Evolutionary conservation across 2,888 invertebrate species (phyloP).

Genomic region (Acanthacorydalis orientalis): DNA sequence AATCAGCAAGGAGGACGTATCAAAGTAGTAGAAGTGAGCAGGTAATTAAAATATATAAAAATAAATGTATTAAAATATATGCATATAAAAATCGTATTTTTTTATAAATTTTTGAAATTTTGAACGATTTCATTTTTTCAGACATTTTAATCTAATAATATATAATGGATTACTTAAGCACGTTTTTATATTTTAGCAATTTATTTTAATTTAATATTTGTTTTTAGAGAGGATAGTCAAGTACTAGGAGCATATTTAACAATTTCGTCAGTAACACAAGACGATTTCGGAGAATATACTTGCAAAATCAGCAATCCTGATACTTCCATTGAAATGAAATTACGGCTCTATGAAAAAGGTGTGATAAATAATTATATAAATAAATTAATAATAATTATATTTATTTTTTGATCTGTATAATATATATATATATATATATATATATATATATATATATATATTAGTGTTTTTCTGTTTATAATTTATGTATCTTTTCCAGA

Average conservation of each 20-base stretch:
- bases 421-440: too few species aligned
- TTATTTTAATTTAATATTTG: neutral
- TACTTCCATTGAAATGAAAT: conserved; percentile 30
- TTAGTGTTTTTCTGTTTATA: conserved; percentile 8
- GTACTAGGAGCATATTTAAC: conserved; percentile 54
- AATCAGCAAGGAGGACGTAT: conserved; percentile 23
- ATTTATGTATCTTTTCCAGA: too few species aligned
- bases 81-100: neutral
- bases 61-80: too few species aligned
- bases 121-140: too few species aligned
- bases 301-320: conserved; percentile 52
- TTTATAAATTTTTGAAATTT: neutral
- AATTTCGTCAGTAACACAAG: conserved; percentile 37
- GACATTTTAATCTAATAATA: too few species aligned
- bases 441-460: too few species aligned
- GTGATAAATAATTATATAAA: conserved; percentile 14
- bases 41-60: conserved; percentile 26
- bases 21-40: conserved; percentile 25
- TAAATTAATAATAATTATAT: neutral
- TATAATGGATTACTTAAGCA: too few species aligned
- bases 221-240: conserved; percentile 47
- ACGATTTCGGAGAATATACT: conserved; percentile 54
- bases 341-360: conserved; percentile 38
- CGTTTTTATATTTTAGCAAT: neutral
- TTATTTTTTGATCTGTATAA: conserved; percentile 17